phyloP scores from a whole-genome alignment of 2,113 vertebrate species.

The Piprites chloris region DNA sequence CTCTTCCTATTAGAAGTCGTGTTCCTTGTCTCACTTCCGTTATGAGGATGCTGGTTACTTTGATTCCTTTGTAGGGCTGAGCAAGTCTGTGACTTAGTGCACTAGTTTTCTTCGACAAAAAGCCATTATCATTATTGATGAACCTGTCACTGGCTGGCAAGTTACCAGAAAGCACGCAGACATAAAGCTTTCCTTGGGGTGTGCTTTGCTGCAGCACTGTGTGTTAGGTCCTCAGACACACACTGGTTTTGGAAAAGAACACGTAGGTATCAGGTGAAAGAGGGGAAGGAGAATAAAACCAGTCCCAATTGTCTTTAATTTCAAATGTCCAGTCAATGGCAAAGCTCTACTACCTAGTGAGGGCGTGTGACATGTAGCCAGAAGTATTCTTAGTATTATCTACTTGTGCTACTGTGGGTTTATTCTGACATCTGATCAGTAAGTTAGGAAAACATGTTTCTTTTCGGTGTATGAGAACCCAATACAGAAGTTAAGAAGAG shows the following conservation, averaged over 20 bases:
- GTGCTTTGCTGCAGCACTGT: background rate
- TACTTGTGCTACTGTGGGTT: background rate
- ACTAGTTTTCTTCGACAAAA: background rate
- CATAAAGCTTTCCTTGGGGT: background rate
- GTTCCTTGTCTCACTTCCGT: conserved; percentile 4
- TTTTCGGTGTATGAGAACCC: background rate
- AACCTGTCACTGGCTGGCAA: conserved; percentile 23
- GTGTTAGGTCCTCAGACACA: background rate
- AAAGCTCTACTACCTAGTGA: background rate
- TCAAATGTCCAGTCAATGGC: background rate
- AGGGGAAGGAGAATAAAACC: background rate
- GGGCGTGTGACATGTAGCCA: background rate
- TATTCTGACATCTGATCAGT: background rate
- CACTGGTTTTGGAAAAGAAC: background rate
- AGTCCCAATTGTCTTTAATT: background rate
- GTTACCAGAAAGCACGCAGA: background rate
- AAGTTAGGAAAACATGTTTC: background rate
- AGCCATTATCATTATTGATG: conserved; percentile 49
- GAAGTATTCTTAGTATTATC: background rate
- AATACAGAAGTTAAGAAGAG: background rate
- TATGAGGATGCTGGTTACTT: background rate
- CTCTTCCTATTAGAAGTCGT: background rate
- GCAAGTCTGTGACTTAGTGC: background rate
- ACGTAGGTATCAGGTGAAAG: background rate
- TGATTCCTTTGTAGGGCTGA: background rate